These are phyloP conservation scores for Holocentrus rufus DNA, from an alignment of 2,797 vertebrate genomes.

Conservation along the genomic window DNA sequence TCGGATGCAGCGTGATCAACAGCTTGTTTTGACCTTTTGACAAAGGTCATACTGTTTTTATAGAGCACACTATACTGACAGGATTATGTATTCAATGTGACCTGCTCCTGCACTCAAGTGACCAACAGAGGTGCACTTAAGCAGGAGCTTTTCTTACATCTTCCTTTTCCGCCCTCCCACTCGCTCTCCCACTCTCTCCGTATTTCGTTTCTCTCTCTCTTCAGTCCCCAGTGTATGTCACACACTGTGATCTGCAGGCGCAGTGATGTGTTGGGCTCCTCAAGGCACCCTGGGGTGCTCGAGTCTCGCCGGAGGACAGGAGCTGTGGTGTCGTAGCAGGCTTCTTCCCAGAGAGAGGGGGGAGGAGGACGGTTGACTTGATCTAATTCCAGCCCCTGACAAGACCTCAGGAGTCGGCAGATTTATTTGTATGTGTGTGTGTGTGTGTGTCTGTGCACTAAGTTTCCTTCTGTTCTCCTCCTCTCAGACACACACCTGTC, in stretches of 20 bases:
- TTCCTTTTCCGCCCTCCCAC: neutral
- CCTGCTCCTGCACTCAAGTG: constrained; percentile 11
- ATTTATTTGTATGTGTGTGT: constrained; percentile 7
- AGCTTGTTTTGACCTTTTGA: neutral
- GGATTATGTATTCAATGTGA: constrained; percentile 9
- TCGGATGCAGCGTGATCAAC: neutral
- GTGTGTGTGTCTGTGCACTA: neutral
- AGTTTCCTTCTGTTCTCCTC: constrained; percentile 3
- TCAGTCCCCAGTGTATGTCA: constrained; percentile 44
- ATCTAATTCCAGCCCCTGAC: constrained; percentile 56
- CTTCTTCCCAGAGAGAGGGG: constrained; percentile 28
- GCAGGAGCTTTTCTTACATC: neutral
- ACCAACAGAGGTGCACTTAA: constrained; percentile 16
- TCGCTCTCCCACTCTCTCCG: constrained; percentile 11
- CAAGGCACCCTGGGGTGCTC: constrained; percentile 41
- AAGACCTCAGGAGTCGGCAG: constrained; percentile 18
- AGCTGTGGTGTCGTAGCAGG: constrained; percentile 36
- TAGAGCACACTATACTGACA: neutral
- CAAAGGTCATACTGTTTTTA: constrained; percentile 13
- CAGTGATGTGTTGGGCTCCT: constrained; percentile 41
- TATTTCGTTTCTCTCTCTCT: constrained; percentile 6
- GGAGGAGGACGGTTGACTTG: constrained; percentile 24
- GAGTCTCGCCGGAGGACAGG: constrained; percentile 39
- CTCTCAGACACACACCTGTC: constrained; percentile 15
- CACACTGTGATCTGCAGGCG: constrained; percentile 32